Conservation (phyloP, 2,113 vertebrate genomes). For the Saccopteryx bilineata region DNA sequence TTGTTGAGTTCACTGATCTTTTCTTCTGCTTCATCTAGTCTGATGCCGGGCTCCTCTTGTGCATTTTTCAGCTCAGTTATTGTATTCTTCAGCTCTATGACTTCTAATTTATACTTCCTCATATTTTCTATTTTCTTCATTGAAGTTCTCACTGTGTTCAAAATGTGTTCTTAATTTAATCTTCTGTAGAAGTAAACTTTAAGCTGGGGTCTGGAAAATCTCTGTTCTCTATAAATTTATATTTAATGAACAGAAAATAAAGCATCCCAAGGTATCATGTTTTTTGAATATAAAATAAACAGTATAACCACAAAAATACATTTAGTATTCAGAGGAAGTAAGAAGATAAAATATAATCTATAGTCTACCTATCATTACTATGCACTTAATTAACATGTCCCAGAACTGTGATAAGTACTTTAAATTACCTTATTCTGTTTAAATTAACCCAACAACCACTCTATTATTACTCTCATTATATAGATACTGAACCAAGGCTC, state of each 20-base stretch:
- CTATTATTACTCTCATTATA: neutral
- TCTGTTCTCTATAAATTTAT: neutral
- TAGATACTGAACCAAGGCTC: neutral
- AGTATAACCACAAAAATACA: neutral
- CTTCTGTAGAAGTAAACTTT: neutral
- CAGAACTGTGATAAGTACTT: slow-evolving; percentile 4
- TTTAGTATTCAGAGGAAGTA: neutral
- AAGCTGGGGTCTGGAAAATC: neutral
- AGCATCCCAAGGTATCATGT: neutral
- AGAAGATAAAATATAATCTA: slow-evolving; percentile 10
- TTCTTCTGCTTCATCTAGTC: no score
- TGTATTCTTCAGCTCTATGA: no score
- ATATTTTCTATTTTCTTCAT: no score
- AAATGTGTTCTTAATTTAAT: slow-evolving; percentile 39
- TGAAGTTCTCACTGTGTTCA: neutral
- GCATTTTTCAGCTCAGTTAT: no score
- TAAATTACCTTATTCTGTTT: neutral
- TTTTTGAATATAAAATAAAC: neutral
- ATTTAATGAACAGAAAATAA: slow-evolving; percentile 23
- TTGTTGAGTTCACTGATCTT: no score
- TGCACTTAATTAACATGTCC: neutral
- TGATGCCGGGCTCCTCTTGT: no score
- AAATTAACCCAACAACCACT: neutral
- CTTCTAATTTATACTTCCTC: no score
- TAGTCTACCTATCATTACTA: neutral